Percentiles rank a stretch among this genome's conserved stretches.
Evolutionary conservation across 2,888 invertebrate species (phyloP).

Genomic region (Hirtodrosophila trivittata): DNA sequence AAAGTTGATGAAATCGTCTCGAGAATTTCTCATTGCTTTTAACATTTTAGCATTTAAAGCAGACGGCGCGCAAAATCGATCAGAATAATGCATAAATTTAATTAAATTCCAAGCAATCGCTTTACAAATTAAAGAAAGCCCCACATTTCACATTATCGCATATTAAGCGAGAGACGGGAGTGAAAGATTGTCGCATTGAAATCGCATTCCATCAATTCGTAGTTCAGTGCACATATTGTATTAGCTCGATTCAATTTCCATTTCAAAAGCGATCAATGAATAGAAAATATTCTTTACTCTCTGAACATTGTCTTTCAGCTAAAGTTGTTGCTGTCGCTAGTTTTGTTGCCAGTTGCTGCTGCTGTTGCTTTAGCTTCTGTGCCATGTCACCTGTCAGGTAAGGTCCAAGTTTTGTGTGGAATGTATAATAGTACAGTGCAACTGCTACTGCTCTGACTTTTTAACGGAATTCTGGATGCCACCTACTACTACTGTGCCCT

Average conservation of each 20-base stretch:
- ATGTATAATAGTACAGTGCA: constrained; percentile 45
- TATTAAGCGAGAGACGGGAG: constrained; percentile 3
- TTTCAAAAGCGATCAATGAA: constrained; percentile 55
- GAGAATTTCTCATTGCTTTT: constrained; percentile 15
- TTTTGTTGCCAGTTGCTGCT: constrained; percentile 4
- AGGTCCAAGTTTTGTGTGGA: constrained; percentile 33
- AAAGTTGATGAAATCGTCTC: constrained; percentile 36
- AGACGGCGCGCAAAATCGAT: constrained; percentile 50
- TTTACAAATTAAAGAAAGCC: constrained; percentile 59
- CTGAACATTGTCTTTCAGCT: constrained; percentile 40
- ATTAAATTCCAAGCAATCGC: constrained; percentile 63
- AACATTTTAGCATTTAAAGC: constrained; percentile 43
- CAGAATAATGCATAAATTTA: constrained; percentile 60
- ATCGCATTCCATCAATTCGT: constrained; percentile 25
- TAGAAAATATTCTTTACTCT: constrained; percentile 41
- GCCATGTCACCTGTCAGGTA: constrained; percentile 32
- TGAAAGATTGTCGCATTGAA: too few species aligned
- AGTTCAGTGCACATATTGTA: constrained; percentile 42
- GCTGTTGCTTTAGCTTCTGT: background rate
- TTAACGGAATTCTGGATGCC: constrained; percentile 22
- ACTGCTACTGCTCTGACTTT: constrained; percentile 31
- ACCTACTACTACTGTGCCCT: constrained; percentile 44
- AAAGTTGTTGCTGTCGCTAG: constrained; percentile 4
- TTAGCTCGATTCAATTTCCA: constrained; percentile 62
- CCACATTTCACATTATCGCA: constrained; percentile 29